phyloP scores from a whole-genome alignment of 2,888 invertebrate genomes.

The Caenorhabditis angaria region DNA sequence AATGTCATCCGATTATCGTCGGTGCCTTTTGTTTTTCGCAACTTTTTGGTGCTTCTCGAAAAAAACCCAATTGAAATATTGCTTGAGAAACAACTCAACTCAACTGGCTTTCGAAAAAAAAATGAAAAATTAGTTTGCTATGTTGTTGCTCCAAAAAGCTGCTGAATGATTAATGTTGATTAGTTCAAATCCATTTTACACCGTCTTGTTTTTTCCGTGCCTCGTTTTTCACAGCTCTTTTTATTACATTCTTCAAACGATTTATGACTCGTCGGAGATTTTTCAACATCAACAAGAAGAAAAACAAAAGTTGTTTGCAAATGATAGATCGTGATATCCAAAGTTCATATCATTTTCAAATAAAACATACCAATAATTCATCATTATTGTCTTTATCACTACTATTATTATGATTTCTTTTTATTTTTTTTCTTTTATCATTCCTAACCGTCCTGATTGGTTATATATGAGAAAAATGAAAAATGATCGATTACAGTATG shows the following conservation, averaged over 20 bases:
- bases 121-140: neutral
- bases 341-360: neutral
- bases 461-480: slow-evolving; percentile 1
- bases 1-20: slow-evolving; percentile 10
- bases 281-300: too few relatives aligned
- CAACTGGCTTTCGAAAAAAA: neutral
- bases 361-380: neutral
- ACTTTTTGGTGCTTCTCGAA: slow-evolving; percentile 8
- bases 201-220: neutral
- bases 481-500: slow-evolving; percentile 5
- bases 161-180: slow-evolving; percentile 2
- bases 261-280: neutral
- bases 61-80: neutral
- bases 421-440: neutral
- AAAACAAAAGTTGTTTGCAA: too few relatives aligned
- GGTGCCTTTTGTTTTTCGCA: slow-evolving; percentile 11
- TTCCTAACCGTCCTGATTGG: slow-evolving; percentile 2
- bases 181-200: slow-evolving; percentile 9
- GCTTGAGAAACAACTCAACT: neutral
- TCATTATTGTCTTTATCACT: neutral
- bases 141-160: neutral
- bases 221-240: neutral
- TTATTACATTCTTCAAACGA: neutral
- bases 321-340: too few relatives aligned
- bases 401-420: neutral